Base-by-base conservation (phyloP, 1,140 invertebrate genomes). In the Drosophila kohkoa region DNA sequence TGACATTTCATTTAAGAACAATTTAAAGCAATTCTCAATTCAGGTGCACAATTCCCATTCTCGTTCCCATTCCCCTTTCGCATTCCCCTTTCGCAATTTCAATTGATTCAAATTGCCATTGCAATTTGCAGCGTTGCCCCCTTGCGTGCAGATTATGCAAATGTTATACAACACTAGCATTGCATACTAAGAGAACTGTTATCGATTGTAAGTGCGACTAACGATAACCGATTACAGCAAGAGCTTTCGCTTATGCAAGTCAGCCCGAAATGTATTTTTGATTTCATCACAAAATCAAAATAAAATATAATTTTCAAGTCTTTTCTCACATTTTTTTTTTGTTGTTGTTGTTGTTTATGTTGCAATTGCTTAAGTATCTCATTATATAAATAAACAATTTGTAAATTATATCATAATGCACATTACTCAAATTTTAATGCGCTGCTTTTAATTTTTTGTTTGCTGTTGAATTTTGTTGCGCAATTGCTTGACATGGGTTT, bases 401-500 rank as follows among this genome's bases (percentile, higher is more conserved):
- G n/a, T 54, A 7, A 45, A 65, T 65, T 65, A 65, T 54, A 46
- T 65, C 5, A 65, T 54, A 43, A 57, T 48, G n/a, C 20, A 16
- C 28, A 67, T 16, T 28, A n/a, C 13, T 46, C 3, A 1, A 59
- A 59, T 43, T 54, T 45, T 52, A 60, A 67, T 68, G 73, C 20
- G 62, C 64, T 38, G 2, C 8, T 10, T 48, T 55, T 28, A 25
- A 25, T 41, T 16, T 49, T 11, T 25, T 25, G 20, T 25, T 25
- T 25, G 20, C 20, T 25, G 20, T 3, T 28, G 6, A 10, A 32
- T 49, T 3, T 25, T 66, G 43, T 76, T 81, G 57, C 58, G 65
- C 64, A 81, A 80, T 69, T 54, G 64, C 25, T 49, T 74, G 45
- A 51, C 74, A 67, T 41, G 69, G 52, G 57, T 41, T 57, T 59